These are phyloP conservation scores for Schizaphis graminum DNA, from an alignment of 2,888 invertebrate genomes.

Conservation along the genomic window DNA sequence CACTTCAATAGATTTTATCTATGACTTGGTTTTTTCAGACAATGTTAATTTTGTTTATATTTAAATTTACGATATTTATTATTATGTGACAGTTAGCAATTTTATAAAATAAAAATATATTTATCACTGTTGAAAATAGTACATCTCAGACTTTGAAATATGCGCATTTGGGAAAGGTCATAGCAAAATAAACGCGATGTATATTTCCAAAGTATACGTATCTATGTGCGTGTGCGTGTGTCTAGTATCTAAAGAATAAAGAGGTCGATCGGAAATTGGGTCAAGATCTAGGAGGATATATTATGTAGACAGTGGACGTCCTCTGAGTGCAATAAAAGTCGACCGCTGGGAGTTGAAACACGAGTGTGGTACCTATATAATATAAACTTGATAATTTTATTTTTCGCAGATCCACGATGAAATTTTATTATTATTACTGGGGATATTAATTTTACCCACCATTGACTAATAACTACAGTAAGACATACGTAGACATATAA, in stretches of 20 bases:
- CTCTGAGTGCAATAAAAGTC: conserved; percentile 54
- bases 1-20: not conserved
- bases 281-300: conserved; percentile 63
- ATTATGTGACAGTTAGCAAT: not conserved
- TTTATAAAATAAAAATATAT: not conserved
- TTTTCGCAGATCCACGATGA: not conserved
- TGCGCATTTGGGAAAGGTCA: conserved; percentile 38
- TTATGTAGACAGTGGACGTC: conserved; percentile 57
- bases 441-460: not conserved
- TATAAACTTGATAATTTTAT: not conserved
- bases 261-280: conserved; percentile 43
- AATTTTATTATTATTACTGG: not conserved
- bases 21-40: not conserved
- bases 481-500: no score
- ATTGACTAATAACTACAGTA: not conserved
- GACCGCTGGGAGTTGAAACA: conserved; percentile 16
- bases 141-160: not conserved
- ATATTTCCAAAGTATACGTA: not conserved
- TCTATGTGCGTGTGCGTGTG: not conserved
- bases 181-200: conserved; percentile 3
- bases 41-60: not conserved
- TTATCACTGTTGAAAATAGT: not conserved
- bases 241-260: not conserved
- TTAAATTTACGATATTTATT: not conserved
- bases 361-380: not conserved